These are phyloP conservation scores for Chloroceryle aenea DNA, from an alignment of 2,113 vertebrate species.

Conservation along the genomic window DNA sequence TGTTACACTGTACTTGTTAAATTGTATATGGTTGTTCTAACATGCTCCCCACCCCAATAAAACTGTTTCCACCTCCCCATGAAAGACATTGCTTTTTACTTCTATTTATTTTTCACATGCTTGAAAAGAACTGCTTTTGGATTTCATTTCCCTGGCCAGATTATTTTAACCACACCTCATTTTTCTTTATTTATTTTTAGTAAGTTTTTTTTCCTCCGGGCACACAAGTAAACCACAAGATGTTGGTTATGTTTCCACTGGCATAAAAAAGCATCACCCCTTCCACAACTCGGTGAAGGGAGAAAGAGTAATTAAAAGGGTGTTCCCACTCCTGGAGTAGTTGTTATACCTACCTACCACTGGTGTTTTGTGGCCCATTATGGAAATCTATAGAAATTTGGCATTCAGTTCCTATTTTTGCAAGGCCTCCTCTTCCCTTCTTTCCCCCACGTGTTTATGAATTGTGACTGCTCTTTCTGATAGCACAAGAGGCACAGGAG, in stretches of 20 bases:
- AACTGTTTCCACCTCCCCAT: constrained; percentile 72
- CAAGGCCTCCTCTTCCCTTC: neutral
- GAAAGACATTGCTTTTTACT: neutral
- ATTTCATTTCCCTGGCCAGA: neutral
- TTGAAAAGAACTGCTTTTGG: neutral
- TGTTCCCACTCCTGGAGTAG: constrained; percentile 36
- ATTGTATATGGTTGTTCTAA: constrained; percentile 82
- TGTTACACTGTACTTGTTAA: constrained; percentile 74
- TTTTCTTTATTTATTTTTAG: neutral
- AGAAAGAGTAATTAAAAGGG: constrained; percentile 54
- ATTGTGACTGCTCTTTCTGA: neutral
- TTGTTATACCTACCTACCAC: neutral
- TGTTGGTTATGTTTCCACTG: neutral
- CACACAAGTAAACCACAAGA: neutral
- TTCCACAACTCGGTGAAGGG: constrained; percentile 26
- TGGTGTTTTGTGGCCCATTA: neutral
- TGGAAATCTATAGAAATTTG: neutral
- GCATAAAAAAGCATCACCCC: neutral
- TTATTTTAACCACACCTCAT: neutral
- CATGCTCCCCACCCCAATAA: constrained; percentile 81
- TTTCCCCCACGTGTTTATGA: neutral
- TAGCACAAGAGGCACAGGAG: neutral
- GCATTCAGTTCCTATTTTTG: neutral
- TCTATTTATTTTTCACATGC: neutral
- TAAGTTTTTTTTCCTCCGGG: neutral